Base-by-base conservation (phyloP, 2,888 invertebrate genomes). In the Dicyrtomina minuta region DNA sequence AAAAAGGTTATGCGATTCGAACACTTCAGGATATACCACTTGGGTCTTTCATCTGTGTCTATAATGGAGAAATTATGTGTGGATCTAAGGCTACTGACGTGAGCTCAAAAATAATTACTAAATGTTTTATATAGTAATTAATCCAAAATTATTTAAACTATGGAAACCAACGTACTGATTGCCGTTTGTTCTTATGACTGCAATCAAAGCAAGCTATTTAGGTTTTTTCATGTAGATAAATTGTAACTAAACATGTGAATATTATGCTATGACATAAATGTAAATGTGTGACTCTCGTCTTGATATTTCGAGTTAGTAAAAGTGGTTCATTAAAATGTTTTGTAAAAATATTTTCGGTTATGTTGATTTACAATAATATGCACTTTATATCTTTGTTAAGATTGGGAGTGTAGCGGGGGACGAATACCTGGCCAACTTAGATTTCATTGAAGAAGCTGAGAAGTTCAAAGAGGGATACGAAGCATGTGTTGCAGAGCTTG, bases 1-100 rank as follows among this genome's bases (percentile, higher is more conserved):
- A 98, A 0, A 87, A 95, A 70, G 99, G 98, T 0, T 99, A 98
- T 98, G 99, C 98, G 0, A 61, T 98, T 62, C 88, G 98, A 0
- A 92, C 95, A 59, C 83, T 98, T 1, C 93, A 96, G 81, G 98
- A 99, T 80, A 91, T 99, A 58, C 97, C 98, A 0, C 88, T 89
- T 66, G 98, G 98, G 0, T 87, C 92, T 0, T 99, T 98, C 81
- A 89, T 99, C 39, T 96, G 97, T 80, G 92, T 95, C 39, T 99
- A 99, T 83, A 94, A 96, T 0, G 98, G 98, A 0, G 87, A 92
- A 77, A 83, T 99, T 64, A 86, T 96, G 6, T 96, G 94, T 0
- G 97, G 98, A 80, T 90, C 90, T 49, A 89, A 88, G 44, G 92
- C 92, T 0, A 91, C 91, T 80, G 86, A 90, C 84, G 90, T 89